Evolutionary conservation across 1,140 invertebrate genomes (phyloP).

Genomic region (Bilobella aurantiaca): DNA sequence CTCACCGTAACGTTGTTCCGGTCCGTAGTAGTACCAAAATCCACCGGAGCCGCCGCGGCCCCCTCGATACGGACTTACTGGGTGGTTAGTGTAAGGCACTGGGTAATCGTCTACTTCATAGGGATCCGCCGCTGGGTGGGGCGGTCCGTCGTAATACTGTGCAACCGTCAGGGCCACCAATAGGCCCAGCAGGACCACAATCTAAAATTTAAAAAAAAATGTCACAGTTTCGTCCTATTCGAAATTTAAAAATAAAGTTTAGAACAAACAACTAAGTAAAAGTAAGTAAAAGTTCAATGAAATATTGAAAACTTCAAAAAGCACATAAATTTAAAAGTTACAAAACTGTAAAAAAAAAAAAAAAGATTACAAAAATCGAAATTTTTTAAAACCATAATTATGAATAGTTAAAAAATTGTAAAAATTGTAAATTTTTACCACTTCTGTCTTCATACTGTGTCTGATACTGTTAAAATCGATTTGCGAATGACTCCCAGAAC

Average conservation of each 20-base stretch:
- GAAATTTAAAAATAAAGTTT: no score
- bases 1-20: no score
- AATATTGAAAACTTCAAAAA: no score
- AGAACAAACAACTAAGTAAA: no score
- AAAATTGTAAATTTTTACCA: neutral
- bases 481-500: no score
- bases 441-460: neutral
- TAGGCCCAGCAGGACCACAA: neutral
- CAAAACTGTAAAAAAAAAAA: no score
- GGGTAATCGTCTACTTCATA: neutral
- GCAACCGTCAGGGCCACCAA: neutral
- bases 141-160: neutral
- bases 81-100: neutral
- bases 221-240: no score
- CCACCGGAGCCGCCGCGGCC: neutral
- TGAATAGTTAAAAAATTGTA: neutral
- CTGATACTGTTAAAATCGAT: no score
- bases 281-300: no score
- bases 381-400: neutral
- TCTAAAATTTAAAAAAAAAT: no score
- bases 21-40: constrained; percentile 1
- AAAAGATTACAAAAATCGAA: neutral
- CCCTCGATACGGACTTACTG: neutral
- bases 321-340: no score
- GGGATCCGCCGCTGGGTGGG: neutral